Conservation (phyloP, 1,140 invertebrate species). For the Procambarus clarkii region DNA sequence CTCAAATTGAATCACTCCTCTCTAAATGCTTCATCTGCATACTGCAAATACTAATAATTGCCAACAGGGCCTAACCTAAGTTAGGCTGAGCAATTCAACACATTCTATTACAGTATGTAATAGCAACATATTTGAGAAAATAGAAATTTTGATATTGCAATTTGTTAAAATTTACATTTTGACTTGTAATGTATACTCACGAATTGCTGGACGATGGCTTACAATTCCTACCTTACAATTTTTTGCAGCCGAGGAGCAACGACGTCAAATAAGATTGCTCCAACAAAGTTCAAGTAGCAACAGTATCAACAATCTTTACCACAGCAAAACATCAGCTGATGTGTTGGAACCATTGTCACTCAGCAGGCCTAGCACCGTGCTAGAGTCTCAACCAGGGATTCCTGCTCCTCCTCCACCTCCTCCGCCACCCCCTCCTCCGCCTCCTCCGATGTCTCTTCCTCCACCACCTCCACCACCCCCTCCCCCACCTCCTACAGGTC, state of each 20-base stretch:
- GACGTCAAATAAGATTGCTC: not conserved
- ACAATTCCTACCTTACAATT: not conserved
- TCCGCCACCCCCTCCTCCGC: conserved; percentile 18
- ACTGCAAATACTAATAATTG: too few relatives aligned
- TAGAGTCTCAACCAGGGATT: not conserved
- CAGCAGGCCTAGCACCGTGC: not conserved
- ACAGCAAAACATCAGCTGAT: not conserved
- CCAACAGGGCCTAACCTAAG: too few relatives aligned
- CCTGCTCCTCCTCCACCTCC: conserved; percentile 9
- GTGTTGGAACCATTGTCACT: not conserved
- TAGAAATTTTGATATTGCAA: too few relatives aligned
- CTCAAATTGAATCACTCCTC: too few relatives aligned
- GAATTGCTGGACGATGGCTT: too few relatives aligned
- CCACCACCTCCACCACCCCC: conserved; percentile 37
- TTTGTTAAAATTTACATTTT: too few relatives aligned
- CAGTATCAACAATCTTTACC: not conserved
- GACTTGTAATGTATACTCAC: too few relatives aligned
- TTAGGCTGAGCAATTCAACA: too few relatives aligned
- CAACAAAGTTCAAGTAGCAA: not conserved
- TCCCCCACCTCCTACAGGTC: conserved; percentile 41
- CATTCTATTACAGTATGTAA: too few relatives aligned
- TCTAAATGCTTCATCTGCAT: too few relatives aligned
- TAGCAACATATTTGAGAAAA: too few relatives aligned
- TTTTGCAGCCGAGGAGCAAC: conserved; percentile 49
- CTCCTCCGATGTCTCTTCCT: not conserved